phyloP scores from a whole-genome alignment of 2,797 vertebrate species.

The Neomorphus geoffroyi region DNA sequence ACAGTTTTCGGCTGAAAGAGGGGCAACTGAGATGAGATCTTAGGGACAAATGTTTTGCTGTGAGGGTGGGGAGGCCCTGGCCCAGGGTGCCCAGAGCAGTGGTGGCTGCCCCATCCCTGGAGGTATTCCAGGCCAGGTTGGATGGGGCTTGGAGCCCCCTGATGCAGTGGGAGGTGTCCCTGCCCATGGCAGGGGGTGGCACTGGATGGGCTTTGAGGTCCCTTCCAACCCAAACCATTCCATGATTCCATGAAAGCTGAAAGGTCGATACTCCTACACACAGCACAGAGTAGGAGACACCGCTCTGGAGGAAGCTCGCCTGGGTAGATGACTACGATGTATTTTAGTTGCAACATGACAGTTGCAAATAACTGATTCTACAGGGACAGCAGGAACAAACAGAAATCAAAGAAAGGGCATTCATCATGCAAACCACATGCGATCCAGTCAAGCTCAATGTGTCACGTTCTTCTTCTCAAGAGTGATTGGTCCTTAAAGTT shows the following conservation, averaged over 20 bases:
- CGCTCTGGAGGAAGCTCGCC: background rate
- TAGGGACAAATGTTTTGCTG: no score
- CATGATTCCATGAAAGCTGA: background rate
- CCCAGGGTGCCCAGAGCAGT: no score
- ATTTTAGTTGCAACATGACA: background rate
- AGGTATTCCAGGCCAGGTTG: no score
- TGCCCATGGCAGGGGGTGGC: no score
- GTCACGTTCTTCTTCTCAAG: conserved; percentile 15
- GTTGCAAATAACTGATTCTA: background rate
- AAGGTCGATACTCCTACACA: background rate
- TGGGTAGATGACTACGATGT: background rate
- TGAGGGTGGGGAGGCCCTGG: no score
- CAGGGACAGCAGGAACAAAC: background rate
- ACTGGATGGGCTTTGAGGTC: no score
- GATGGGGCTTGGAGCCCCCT: no score
- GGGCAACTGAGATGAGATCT: no score
- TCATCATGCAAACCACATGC: background rate
- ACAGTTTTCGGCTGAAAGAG: no score
- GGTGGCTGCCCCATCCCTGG: no score
- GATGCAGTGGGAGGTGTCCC: no score
- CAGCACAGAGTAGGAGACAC: background rate
- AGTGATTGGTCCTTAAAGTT: background rate
- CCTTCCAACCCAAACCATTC: no score
- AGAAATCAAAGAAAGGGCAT: background rate
- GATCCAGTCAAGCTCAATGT: background rate